Base-by-base conservation (phyloP, 2,888 invertebrate genomes). In the Melinopterus prodromus region DNA sequence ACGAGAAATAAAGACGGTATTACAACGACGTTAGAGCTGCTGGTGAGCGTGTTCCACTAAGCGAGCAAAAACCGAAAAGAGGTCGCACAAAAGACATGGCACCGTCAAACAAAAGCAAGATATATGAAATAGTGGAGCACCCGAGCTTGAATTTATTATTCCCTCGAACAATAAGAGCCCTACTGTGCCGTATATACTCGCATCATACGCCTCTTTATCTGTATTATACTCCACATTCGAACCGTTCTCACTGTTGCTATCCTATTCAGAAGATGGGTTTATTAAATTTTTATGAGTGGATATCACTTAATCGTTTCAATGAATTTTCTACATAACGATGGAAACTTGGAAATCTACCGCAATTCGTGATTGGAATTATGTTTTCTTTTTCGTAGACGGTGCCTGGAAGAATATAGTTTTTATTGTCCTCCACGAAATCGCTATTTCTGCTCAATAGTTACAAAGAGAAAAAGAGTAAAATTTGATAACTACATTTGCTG, bases 41-140 rank as follows among this genome's bases (percentile, higher is more conserved):
- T 9, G 53, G 53, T 9, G 53, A 53, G 53, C 53, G 53, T 53
- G 53, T 53, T 53, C 53, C 53, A 9, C 53, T 53, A 53, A 53
- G 53, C 53, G 53, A 53, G 53, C 53, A 53, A 53, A 53, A 53
- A 53, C 53, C 53, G 53, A 53, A 53, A 53, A 53, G 53, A 53
- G 53, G 53, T 53, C 53, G 53, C 53, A 53, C 53, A 53, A 53
- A 53, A 53, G 53, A 53, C 53, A 9, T 12, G 53, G 9, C 53
- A 53, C 53, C 53, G 53, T 53, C 53, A 53, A 53, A 53, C 53
- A 53, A 53, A 53, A 53, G 53, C 53, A 53, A 53, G 53, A 53
- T 53, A 53, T 53, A 53, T 53, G 53, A 53, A 53, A 53, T 53
- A 53, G 53, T 53, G 53, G 53, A 53, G 53, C 53, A 53, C 53